Evolutionary conservation across 2,888 invertebrate species (phyloP).

Genomic region (Endotricha flammealis): DNA sequence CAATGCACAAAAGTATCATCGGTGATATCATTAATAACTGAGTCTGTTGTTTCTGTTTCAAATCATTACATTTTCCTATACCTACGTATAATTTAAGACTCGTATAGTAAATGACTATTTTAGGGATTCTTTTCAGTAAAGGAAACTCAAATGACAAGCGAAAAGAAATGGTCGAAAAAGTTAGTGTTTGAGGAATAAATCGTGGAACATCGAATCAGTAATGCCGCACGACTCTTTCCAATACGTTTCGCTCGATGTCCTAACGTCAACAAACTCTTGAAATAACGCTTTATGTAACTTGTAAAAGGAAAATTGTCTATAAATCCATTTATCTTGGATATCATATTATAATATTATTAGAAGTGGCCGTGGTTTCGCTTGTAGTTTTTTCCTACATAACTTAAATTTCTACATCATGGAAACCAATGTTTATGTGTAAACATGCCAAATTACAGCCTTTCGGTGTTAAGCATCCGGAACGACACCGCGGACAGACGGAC

Average conservation of each 20-base stretch:
- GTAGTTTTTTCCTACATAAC: no score
- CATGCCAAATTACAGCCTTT: no score
- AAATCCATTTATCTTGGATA: background rate
- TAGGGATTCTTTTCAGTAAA: no score
- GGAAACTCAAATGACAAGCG: background rate
- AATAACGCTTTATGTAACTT: constrained; percentile 7
- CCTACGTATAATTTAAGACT: background rate
- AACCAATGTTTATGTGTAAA: no score
- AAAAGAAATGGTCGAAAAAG: background rate
- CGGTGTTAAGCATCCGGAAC: no score
- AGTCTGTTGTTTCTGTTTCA: background rate
- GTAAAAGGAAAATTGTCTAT: constrained; percentile 1
- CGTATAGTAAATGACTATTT: background rate
- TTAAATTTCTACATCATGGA: no score
- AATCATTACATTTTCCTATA: no score
- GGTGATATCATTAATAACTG: background rate
- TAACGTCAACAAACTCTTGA: constrained; percentile 21
- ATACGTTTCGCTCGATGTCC: constrained; percentile 22
- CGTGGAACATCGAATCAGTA: constrained; percentile 22
- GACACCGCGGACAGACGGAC: no score
- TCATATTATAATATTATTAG: no score
- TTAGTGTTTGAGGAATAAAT: constrained; percentile 16
- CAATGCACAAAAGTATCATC: background rate
- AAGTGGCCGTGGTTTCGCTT: no score
- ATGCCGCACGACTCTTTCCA: constrained; percentile 20